These are phyloP conservation scores for Galerucella pusilla DNA, from an alignment of 2,888 invertebrate species.

Conservation along the genomic window DNA sequence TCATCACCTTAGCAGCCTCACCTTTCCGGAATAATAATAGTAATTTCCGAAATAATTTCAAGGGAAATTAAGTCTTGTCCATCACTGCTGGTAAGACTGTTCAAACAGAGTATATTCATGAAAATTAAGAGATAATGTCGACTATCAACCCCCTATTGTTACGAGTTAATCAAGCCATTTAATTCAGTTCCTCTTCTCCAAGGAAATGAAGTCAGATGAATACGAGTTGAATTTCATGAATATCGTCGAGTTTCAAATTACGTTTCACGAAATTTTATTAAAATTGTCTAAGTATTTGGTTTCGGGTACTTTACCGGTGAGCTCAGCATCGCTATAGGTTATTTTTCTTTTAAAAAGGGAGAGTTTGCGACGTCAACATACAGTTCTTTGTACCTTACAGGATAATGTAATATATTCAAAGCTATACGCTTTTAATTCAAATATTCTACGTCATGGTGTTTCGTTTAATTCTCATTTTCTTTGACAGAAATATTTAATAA, in stretches of 20 bases:
- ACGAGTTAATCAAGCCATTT: constrained; percentile 51
- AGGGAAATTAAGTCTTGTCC: constrained; percentile 23
- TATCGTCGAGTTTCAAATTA: constrained; percentile 25
- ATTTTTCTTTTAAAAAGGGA: background rate
- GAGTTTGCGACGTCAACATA: background rate
- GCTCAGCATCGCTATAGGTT: background rate
- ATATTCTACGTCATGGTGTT: too few relatives aligned
- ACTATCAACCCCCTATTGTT: constrained; percentile 47
- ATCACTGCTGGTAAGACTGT: constrained; percentile 19
- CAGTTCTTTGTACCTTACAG: constrained; percentile 23
- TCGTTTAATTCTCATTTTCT: too few relatives aligned
- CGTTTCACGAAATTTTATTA: constrained; percentile 16
- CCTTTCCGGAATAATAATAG: constrained; percentile 15
- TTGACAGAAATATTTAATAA: too few relatives aligned
- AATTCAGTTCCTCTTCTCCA: constrained; percentile 45
- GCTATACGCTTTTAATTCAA: too few relatives aligned
- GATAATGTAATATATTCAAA: too few relatives aligned
- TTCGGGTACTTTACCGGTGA: background rate
- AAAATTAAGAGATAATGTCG: constrained; percentile 49
- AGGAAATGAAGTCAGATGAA: constrained; percentile 47
- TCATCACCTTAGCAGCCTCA: constrained; percentile 14
- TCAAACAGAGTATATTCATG: constrained; percentile 34
- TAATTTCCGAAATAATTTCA: constrained; percentile 28
- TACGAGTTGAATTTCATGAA: constrained; percentile 42
- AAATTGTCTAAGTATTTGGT: constrained; percentile 23